Conservation (phyloP, 2,888 invertebrate species). For the Endotricha flammealis region DNA sequence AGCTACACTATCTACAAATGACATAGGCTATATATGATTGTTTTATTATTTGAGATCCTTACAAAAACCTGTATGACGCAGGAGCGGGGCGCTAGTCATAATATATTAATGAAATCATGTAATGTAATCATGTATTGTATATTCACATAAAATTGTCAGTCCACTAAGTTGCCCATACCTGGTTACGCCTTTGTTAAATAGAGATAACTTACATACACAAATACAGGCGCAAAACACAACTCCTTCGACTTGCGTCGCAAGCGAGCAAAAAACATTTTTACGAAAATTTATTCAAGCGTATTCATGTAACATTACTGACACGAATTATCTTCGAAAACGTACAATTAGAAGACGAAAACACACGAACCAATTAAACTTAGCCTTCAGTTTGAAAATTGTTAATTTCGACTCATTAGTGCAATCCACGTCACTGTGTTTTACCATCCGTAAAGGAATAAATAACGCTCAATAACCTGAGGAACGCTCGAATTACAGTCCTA, state of each 20-base stretch:
- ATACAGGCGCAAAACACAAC: not conserved
- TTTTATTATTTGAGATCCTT: no score
- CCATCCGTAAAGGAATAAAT: not conserved
- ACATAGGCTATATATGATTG: no score
- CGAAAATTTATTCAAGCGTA: not conserved
- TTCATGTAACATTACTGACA: not conserved
- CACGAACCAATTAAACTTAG: not conserved
- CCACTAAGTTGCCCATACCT: no score
- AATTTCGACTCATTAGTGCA: conserved; percentile 5
- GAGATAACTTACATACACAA: not conserved
- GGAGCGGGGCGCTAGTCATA: no score
- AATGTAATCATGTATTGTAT: no score
- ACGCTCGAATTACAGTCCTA: not conserved
- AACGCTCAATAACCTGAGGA: not conserved
- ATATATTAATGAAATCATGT: no score
- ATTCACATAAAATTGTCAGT: no score
- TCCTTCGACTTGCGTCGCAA: not conserved
- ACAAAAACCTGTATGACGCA: no score
- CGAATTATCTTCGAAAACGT: not conserved
- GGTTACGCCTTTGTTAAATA: no score
- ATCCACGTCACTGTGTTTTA: conserved; percentile 14
- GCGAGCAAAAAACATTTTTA: not conserved
- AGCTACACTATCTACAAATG: no score
- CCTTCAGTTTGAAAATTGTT: conserved; percentile 6
- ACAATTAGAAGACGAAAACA: not conserved